Base-by-base conservation (phyloP, 2,888 invertebrate genomes). In the Amblyjoppa proteus region DNA sequence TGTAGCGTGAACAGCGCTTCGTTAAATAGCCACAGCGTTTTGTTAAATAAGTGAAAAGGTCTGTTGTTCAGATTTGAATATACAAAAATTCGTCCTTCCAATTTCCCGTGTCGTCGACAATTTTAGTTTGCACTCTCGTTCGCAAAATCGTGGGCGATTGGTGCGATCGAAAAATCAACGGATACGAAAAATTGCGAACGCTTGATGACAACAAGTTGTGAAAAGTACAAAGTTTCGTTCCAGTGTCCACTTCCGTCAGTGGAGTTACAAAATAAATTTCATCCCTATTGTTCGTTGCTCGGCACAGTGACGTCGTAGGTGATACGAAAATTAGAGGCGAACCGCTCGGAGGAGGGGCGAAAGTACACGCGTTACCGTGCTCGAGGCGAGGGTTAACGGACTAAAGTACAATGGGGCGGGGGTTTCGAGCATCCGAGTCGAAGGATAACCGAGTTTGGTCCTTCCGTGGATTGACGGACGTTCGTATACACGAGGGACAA, bases 401-500 rank as follows among this genome's bases (percentile, higher is more conserved):
- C 25, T 11, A 11, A 34, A 49, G 64, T 64, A 49, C 45, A 7
- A 45, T 64, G 49, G 77, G 61, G 75, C 45, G 78, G 66, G 61
- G 69, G 74, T 51, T 13, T 20, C 68, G 58, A 9, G 66, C 51
- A 41, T 64, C 66, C 45, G 45, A 41, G 69, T 45, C 73, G 85
- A 87, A 85, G 83, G 88, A 88, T 89, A 90, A 89, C 87, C 84
- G 75, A 84, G 87, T 89, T 89, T 89, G 76, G 84, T 82, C 79
- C 81, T 82, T 84, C 76, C 64, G 64, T 64, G 83, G 81, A 85
- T 88, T 82, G 87, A 88, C 83, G 81, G 84, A 86, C 86, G 80
- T 75, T 75, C 31, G 58, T 66, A 66, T 68, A 74, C 58, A 83
- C 58, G 69, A 75, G 83, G 81, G 88, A 88, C 87, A 87, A 87